Evolutionary conservation across 2,888 invertebrate genomes (phyloP).

Genomic region (Rhamphomyia laevipes): DNA sequence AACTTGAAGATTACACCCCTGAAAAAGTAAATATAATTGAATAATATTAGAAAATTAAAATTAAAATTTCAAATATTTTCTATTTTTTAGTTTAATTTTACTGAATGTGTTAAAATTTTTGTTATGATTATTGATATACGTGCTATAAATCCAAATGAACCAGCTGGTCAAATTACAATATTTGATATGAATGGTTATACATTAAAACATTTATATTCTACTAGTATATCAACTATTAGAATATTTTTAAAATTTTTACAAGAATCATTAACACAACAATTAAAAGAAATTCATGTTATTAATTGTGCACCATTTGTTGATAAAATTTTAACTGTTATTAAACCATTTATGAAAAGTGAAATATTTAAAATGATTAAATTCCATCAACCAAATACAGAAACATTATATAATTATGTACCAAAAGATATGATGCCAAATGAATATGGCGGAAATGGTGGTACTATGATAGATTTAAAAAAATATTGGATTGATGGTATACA

Average conservation of each 20-base stretch:
- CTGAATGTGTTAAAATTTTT: constrained; percentile 53
- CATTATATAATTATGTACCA: constrained; percentile 50
- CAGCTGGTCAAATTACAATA: constrained; percentile 47
- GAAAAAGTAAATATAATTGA: background rate
- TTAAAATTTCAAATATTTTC: background rate
- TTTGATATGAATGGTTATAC: constrained; percentile 55
- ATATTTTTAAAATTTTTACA: constrained; percentile 28
- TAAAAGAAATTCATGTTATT: constrained; percentile 43
- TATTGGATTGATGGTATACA: constrained; percentile 49
- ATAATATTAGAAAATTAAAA: background rate
- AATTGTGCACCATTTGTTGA: constrained; percentile 53
- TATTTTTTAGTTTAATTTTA: constrained; percentile 45
- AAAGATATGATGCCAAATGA: constrained; percentile 52
- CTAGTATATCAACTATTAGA: constrained; percentile 19
- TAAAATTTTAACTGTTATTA: constrained; percentile 45
- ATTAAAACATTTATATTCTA: constrained; percentile 43
- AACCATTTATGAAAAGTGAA: constrained; percentile 52
- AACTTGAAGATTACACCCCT: background rate
- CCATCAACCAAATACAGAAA: constrained; percentile 53
- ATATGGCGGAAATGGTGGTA: constrained; percentile 55
- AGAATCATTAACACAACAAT: constrained; percentile 27
- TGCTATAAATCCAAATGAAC: constrained; percentile 43
- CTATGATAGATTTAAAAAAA: constrained; percentile 46
- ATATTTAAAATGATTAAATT: constrained; percentile 56
- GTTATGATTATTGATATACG: constrained; percentile 61